Conservation (phyloP, 2,797 vertebrate species). For the Rhabdophis nuchalis region DNA sequence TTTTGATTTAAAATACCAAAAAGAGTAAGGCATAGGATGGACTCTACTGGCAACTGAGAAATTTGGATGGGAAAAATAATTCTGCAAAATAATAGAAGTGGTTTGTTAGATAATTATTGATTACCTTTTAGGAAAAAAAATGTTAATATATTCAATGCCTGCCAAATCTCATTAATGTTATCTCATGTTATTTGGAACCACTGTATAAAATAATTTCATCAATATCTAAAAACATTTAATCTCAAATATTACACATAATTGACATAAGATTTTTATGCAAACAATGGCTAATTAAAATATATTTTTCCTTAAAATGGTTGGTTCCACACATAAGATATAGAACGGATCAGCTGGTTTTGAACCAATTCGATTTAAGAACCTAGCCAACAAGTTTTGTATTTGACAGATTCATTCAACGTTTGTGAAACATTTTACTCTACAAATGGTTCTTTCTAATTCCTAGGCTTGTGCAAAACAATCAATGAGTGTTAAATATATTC, state of each 20-base stretch:
- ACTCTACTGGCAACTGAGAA: conserved; percentile 90
- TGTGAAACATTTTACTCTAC: background rate
- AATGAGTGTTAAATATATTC: background rate
- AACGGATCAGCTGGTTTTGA: background rate
- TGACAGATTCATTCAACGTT: background rate
- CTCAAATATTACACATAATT: background rate
- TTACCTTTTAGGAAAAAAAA: conserved; percentile 24
- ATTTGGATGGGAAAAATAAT: conserved; percentile 95
- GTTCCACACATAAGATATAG: background rate
- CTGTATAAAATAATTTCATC: background rate
- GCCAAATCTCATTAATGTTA: background rate
- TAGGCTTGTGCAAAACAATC: background rate
- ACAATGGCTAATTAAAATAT: background rate
- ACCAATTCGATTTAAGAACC: background rate
- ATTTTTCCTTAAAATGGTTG: background rate
- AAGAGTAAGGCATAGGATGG: conserved; percentile 84
- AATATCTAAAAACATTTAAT: background rate
- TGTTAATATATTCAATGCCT: background rate
- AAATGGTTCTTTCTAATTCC: background rate
- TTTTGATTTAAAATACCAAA: conserved; percentile 90
- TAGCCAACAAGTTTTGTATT: background rate
- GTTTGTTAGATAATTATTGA: background rate
- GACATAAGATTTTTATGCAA: background rate
- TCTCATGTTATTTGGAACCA: background rate
- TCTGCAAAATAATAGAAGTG: conserved; percentile 70